Evolutionary conservation across 2,113 vertebrate species (phyloP).

Genomic region (Riparia riparia): DNA sequence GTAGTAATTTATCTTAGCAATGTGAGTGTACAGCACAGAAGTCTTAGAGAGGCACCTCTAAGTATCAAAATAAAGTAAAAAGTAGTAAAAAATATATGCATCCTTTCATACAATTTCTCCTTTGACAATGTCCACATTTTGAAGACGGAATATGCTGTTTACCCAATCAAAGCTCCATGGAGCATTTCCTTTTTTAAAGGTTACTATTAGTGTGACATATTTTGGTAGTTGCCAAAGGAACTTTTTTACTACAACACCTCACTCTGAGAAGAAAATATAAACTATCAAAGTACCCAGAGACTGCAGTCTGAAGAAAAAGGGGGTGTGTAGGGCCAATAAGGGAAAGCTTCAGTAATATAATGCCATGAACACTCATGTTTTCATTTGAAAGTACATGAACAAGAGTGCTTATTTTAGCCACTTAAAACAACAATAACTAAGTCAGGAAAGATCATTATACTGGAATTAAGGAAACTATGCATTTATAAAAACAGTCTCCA

Average conservation of each 20-base stretch:
- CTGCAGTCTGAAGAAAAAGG: background rate
- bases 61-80: background rate
- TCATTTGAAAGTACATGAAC: slow-evolving; percentile 57
- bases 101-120: background rate
- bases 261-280: slow-evolving; percentile 44
- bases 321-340: background rate
- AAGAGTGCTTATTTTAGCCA: slow-evolving; percentile 49
- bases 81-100: background rate
- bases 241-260: slow-evolving; percentile 33
- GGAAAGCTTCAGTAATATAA: slow-evolving; percentile 56
- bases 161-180: slow-evolving; percentile 42
- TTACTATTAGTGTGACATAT: slow-evolving; percentile 44
- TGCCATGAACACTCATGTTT: slow-evolving; percentile 55
- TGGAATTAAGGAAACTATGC: slow-evolving; percentile 60
- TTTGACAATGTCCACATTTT: slow-evolving; percentile 1
- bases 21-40: background rate
- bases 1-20: background rate
- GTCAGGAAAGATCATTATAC: slow-evolving; percentile 46
- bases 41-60: background rate
- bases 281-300: slow-evolving; percentile 19
- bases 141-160: slow-evolving; percentile 3
- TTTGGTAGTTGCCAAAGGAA: slow-evolving; percentile 42
- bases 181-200: slow-evolving; percentile 67
- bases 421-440: slow-evolving; percentile 62
- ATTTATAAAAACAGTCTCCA: slow-evolving; percentile 52